These are phyloP conservation scores for Pheosia gnoma DNA, from an alignment of 2,888 invertebrate species.

Conservation along the genomic window DNA sequence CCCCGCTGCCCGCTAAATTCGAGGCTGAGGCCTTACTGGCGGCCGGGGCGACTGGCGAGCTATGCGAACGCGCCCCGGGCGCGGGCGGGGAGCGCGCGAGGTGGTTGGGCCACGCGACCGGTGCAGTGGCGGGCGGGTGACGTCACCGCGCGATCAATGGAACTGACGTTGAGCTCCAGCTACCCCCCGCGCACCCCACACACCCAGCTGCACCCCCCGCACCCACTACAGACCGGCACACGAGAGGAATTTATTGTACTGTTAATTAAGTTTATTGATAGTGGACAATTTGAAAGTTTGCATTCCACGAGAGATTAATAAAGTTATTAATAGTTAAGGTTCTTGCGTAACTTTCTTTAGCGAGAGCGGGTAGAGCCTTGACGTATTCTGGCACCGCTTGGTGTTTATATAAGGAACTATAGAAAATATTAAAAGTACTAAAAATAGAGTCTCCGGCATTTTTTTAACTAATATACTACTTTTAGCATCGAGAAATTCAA, in stretches of 20 bases:
- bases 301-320: slow-evolving; percentile 7
- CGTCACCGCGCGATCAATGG: slow-evolving; percentile 74
- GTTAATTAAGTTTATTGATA: slow-evolving; percentile 46
- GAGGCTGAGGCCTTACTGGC: too few species aligned
- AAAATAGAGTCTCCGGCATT: too few species aligned
- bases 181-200: slow-evolving; percentile 22
- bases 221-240: slow-evolving; percentile 33
- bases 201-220: slow-evolving; percentile 32
- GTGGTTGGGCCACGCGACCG: slow-evolving; percentile 41
- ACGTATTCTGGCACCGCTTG: too few species aligned
- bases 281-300: slow-evolving; percentile 28
- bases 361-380: background rate
- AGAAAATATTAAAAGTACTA: too few species aligned
- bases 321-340: slow-evolving; percentile 1
- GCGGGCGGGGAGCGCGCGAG: slow-evolving; percentile 21
- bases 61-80: slow-evolving; percentile 32
- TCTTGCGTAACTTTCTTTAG: background rate
- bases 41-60: slow-evolving; percentile 16
- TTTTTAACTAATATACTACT: too few species aligned
- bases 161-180: slow-evolving; percentile 58
- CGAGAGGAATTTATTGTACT: slow-evolving; percentile 39
- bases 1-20: too few species aligned
- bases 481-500: too few species aligned
- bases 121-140: slow-evolving; percentile 61
- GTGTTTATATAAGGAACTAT: too few species aligned